A percentile compares a stretch with the other conserved stretches of the same genome.
phyloP scores from a whole-genome alignment of 2,113 vertebrate species.

The Enhydra lutris region DNA sequence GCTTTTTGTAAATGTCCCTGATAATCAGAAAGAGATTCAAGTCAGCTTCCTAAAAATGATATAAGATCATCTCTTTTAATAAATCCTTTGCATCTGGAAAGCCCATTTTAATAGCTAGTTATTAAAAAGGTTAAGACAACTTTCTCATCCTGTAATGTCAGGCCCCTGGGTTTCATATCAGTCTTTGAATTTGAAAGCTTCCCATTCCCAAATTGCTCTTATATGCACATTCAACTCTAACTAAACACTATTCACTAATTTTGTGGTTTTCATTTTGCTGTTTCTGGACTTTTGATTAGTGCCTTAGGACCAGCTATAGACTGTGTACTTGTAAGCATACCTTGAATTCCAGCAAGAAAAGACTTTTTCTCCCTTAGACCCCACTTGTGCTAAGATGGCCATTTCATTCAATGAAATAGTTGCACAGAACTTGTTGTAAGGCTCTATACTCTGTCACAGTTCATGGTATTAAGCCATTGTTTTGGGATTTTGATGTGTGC shows the following conservation, averaged over 20 bases:
- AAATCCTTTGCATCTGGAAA: background rate
- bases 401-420: background rate
- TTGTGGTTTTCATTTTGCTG: background rate
- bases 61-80: background rate
- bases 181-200: background rate
- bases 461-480: background rate
- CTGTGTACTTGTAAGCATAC: background rate
- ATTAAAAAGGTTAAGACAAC: background rate
- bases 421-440: background rate
- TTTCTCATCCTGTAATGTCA: background rate
- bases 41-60: background rate
- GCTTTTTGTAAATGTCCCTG: background rate
- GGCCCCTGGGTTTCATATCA: background rate
- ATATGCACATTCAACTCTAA: background rate
- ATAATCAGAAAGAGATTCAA: background rate
- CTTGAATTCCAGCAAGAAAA: background rate
- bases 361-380: background rate
- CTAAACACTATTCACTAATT: background rate
- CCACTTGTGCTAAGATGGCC: background rate
- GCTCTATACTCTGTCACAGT: background rate
- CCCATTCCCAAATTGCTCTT: background rate
- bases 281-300: background rate
- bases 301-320: background rate
- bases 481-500: background rate
- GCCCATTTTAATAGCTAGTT: background rate